Base-by-base conservation (phyloP, 92 coral and sea anemone species). In the Parazoanthus swiftii region DNA sequence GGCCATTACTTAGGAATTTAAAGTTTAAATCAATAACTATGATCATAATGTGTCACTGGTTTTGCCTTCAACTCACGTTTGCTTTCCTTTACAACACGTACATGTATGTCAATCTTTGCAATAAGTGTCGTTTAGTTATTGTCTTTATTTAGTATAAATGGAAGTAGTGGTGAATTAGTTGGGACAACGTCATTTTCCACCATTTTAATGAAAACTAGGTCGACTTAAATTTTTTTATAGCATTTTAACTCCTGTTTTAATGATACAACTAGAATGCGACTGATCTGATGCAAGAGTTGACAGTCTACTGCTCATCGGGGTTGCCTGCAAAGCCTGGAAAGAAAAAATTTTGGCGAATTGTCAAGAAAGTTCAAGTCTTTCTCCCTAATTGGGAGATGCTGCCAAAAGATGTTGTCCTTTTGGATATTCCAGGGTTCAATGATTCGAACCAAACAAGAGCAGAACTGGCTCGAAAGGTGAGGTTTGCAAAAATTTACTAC, bases 401-500 rank as follows among this genome's bases (percentile, higher is more conserved):
- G 6, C 48, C 74, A 38, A 39, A 81, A 18, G 44, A 66, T 37
- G 56, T 81, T 36, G 85, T 81, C 73, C 85, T 81, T 59, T 8
- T 81, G 18, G 85, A 81, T 38, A 58, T 81, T 81, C 85, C 85
- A 29, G 85, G 85, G 23, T 81, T 38, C 29, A 63, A 29, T 23
- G 85, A 81, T 63, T 81, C 50, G 20, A 81, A 81, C 8, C 73
- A n/a, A 20, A 59, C 46, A 21, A 81, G 85, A 58, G 48, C 4
- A 0, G 8, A 81, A 13, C 74, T 81, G 39, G 85, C 85, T 9
- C 15, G 8, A 20, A 13, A 81, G 85, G 85, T 81, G 25, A 81
- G n/a, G 15, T 11, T 48, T 48, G 8, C 0, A 48, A 48, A 1
- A 48, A 6, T 48, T 48, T 7, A 11, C 10, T 48, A 48, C 33